Conservation (phyloP, 2,888 invertebrate species). For the Amphipyra berbera region DNA sequence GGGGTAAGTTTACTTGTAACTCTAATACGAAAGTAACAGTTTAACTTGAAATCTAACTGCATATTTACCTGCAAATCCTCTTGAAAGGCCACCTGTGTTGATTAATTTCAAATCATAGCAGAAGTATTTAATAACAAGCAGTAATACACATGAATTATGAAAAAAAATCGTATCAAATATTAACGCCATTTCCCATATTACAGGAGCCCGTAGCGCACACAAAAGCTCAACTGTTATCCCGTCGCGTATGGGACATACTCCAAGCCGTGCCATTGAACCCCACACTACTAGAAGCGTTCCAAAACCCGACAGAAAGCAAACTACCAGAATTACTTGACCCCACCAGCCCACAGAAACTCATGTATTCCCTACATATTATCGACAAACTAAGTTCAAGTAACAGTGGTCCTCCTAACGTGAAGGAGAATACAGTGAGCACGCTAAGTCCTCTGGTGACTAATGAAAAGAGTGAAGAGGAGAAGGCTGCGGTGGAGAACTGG, state of each 20-base stretch:
- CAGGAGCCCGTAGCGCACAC: conserved; percentile 94
- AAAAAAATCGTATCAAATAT: not conserved
- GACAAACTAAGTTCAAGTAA: conserved; percentile 83
- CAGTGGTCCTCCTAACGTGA: conserved; percentile 68
- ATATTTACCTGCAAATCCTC: no score
- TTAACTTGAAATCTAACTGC: no score
- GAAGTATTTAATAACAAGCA: no score
- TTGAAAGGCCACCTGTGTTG: no score
- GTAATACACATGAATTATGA: no score
- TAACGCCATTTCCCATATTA: conserved; percentile 6
- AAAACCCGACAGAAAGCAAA: conserved; percentile 92
- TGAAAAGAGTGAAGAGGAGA: conserved; percentile 80
- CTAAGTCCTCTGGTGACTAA: conserved; percentile 36
- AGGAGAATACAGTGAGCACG: conserved; percentile 68
- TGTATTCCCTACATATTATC: conserved; percentile 98
- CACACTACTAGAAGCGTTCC: conserved; percentile 95
- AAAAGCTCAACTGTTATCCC: conserved; percentile 96
- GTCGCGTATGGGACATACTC: conserved; percentile 98
- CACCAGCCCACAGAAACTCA: conserved; percentile 97
- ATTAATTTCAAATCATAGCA: no score
- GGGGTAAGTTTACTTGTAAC: conserved; percentile 82
- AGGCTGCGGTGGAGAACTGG: conserved; percentile 89
- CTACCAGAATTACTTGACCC: conserved; percentile 95
- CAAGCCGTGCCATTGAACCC: conserved; percentile 97
- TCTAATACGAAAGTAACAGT: no score